These are phyloP conservation scores for Riparia riparia DNA, from an alignment of 2,113 vertebrate genomes.

Conservation along the genomic window DNA sequence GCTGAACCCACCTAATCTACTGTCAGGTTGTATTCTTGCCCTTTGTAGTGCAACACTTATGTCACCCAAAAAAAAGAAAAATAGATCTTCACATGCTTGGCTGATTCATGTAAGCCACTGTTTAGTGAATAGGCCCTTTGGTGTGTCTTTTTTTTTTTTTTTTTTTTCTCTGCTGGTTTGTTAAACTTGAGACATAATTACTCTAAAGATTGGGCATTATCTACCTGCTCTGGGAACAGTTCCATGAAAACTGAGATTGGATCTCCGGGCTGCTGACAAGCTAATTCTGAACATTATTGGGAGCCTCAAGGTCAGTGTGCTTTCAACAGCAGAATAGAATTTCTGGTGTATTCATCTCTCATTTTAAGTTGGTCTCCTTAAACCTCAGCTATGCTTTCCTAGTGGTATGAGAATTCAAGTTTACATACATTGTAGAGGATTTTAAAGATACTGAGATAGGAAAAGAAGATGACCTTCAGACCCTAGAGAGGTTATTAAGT, in stretches of 20 bases:
- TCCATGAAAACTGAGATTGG: slow-evolving; percentile 63
- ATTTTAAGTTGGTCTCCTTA: slow-evolving; percentile 19
- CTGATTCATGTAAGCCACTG: not conserved
- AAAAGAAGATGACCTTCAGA: not conserved
- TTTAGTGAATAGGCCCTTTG: slow-evolving; percentile 62
- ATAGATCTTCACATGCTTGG: slow-evolving; percentile 57
- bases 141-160: slow-evolving; percentile 36
- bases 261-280: slow-evolving; percentile 65
- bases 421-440: not conserved
- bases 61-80: slow-evolving; percentile 61
- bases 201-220: slow-evolving; percentile 61
- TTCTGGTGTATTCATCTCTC: slow-evolving; percentile 50
- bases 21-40: not conserved
- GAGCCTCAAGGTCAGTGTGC: slow-evolving; percentile 29
- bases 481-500: not conserved
- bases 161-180: slow-evolving; percentile 24
- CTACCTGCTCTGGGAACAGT: slow-evolving; percentile 66
- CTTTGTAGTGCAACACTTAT: slow-evolving; percentile 55
- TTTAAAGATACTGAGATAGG: not conserved
- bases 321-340: slow-evolving; percentile 62
- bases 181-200: slow-evolving; percentile 67
- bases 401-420: not conserved
- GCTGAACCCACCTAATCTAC: not conserved
- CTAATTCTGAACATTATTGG: slow-evolving; percentile 66
- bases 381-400: not conserved